Evolutionary conservation across 2,113 vertebrate species (phyloP).

Genomic region (Setophaga petechia): DNA sequence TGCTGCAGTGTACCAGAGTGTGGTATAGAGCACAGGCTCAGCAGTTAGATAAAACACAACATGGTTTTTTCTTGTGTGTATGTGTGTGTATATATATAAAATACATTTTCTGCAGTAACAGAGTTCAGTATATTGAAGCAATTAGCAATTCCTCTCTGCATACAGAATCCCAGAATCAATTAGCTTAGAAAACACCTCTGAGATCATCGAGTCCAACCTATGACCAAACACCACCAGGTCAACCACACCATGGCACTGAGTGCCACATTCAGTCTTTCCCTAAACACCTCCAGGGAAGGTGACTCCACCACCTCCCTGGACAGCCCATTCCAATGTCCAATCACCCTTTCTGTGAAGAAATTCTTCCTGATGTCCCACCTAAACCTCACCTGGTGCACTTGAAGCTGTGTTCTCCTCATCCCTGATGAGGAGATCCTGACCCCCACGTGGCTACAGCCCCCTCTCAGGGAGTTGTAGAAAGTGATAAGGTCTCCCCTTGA

Average conservation of each 20-base stretch:
- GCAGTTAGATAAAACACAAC: background rate
- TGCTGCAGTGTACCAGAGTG: background rate
- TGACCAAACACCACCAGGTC: background rate
- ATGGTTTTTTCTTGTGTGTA: background rate
- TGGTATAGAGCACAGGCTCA: background rate
- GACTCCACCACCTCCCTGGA: background rate
- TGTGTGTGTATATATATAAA: too few species aligned
- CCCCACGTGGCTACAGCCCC: accelerated
- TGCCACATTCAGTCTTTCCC: accelerated
- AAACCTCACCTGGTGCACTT: background rate
- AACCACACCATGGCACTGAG: background rate
- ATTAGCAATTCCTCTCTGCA: background rate
- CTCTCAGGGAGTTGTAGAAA: accelerated
- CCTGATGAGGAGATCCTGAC: accelerated
- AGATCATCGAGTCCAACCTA: accelerated
- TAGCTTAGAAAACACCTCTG: background rate
- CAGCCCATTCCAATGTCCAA: background rate
- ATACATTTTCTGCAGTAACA: background rate
- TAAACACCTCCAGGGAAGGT: accelerated
- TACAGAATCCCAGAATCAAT: background rate
- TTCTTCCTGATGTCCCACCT: background rate
- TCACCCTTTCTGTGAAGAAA: background rate
- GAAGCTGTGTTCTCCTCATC: background rate
- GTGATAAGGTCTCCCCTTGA: accelerated
- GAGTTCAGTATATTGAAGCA: background rate